Evolutionary conservation across 2,888 invertebrate genomes (phyloP), one percentile per base, ranked within the genome.

Genomic region (Sinohyriopsis cumingii): DNA sequence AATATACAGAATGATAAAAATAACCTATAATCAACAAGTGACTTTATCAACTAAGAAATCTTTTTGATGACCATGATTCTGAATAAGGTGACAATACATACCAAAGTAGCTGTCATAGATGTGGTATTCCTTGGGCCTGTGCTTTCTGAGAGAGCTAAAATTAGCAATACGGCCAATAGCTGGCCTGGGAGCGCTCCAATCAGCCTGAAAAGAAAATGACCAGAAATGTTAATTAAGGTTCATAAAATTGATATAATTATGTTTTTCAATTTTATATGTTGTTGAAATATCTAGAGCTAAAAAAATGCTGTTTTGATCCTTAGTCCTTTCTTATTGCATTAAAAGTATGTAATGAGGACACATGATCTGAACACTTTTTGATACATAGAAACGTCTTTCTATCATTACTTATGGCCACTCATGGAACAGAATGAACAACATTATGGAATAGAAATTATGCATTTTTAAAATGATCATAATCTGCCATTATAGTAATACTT

Each of bases 151-250:
- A 19, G 97, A 96, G 76, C 98, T 98, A 92, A 98, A 99, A 91
- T 99, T 99, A 79, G 99, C 96, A 70, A 99, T 93, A 82, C 98
- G 93, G 85, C 99, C 99, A 90, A 99, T 95, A 67, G 99, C 98
- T 85, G 99, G 93, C 67, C 95, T 92, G 89, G 95, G 98, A 60
- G 88, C 85, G 59, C 91, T 91, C 91, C 91, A 92, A 69, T 91
- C 90, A 79, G 89, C 91, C 91, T 91, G 81, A 22, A 82, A 64
- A 53, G 54, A 33, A 59, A 68, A 62, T n/a, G 22, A 69, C n/a
- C 22, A n/a, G 19, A 45, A 24, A 15, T 25, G 45, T 62, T 28
- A 53, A 19, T 53, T 62, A 24, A 15, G 12, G 28, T 9, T 12
- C 54, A 19, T 15, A 56, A 45, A 56, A 63, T 22, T 7, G 20